These are phyloP conservation scores for Lasioglossum morio DNA, from an alignment of 2,888 invertebrate species.

Conservation along the genomic window DNA sequence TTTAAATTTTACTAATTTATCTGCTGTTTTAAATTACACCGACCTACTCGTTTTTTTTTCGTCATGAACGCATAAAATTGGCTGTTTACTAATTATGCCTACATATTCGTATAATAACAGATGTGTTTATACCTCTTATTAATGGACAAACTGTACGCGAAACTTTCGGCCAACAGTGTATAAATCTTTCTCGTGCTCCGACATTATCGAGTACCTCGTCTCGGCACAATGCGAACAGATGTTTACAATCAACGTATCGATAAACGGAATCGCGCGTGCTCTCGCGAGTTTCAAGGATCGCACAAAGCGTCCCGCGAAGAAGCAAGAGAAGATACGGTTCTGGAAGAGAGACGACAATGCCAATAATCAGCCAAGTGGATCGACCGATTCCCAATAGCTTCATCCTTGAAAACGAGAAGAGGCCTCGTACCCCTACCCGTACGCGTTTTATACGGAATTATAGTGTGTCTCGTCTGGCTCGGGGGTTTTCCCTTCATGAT, in stretches of 20 bases:
- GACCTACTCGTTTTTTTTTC: no score
- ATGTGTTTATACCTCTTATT: no score
- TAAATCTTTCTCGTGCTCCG: neutral
- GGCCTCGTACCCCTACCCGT: constrained; percentile 37
- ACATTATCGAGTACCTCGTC: neutral
- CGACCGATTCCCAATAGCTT: constrained; percentile 75
- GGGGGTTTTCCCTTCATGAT: constrained; percentile 39
- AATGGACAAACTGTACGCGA: no score
- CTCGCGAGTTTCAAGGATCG: constrained; percentile 4
- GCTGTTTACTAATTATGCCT: no score
- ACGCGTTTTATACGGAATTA: constrained; percentile 56
- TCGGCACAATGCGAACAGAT: neutral
- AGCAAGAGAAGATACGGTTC: constrained; percentile 41
- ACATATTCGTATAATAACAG: no score
- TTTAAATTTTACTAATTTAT: no score
- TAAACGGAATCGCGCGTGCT: neutral
- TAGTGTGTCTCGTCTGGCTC: constrained; percentile 40
- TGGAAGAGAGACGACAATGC: constrained; percentile 78
- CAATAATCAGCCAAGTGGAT: constrained; percentile 82
- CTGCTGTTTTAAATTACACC: no score
- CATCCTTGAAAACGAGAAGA: constrained; percentile 70
- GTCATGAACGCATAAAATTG: no score
- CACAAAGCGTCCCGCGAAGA: constrained; percentile 6
- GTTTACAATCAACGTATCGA: constrained; percentile 11
- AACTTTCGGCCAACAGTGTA: neutral